phyloP scores from a whole-genome alignment of 2,113 vertebrate species.

The Charina bottae region DNA sequence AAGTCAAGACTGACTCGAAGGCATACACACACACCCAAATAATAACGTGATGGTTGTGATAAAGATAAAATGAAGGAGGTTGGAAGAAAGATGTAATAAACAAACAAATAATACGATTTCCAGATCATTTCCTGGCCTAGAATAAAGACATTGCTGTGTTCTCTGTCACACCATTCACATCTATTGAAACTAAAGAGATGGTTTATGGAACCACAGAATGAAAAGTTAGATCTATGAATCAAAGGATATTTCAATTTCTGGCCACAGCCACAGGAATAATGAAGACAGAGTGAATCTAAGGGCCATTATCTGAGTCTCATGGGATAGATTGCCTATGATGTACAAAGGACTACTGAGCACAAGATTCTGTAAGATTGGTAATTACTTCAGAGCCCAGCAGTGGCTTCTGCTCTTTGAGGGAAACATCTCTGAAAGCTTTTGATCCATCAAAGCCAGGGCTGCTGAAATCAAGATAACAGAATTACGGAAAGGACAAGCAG shows the following conservation, averaged over 20 bases:
- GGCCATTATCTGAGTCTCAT: not conserved
- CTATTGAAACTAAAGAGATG: not conserved
- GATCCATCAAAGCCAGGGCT: constrained; percentile 3
- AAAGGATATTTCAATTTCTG: constrained; percentile 10
- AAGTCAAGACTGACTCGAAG: not conserved
- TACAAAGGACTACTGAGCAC: constrained; percentile 13
- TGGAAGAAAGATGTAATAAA: not conserved
- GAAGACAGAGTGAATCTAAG: constrained; percentile 4
- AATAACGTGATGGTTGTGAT: not conserved
- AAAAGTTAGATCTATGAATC: constrained; percentile 19
- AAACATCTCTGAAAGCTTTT: constrained; percentile 9
- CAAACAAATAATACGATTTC: not conserved
- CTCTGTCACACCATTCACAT: not conserved
- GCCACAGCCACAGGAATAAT: constrained; percentile 14
- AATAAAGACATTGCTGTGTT: not conserved
- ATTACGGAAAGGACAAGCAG: not conserved
- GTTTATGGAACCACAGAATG: not conserved
- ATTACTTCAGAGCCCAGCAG: constrained; percentile 32
- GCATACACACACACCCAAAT: accelerated
- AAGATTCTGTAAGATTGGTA: constrained; percentile 20
- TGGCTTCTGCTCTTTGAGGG: constrained; percentile 19
- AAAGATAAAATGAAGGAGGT: not conserved
- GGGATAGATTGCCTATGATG: not conserved
- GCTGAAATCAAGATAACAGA: constrained; percentile 36
- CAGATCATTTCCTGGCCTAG: constrained; percentile 1